A percentile compares a stretch with the other conserved stretches of the same genome.
Conservation (phyloP, 1,140 invertebrate species). For the Sesamia nonagrioides region DNA sequence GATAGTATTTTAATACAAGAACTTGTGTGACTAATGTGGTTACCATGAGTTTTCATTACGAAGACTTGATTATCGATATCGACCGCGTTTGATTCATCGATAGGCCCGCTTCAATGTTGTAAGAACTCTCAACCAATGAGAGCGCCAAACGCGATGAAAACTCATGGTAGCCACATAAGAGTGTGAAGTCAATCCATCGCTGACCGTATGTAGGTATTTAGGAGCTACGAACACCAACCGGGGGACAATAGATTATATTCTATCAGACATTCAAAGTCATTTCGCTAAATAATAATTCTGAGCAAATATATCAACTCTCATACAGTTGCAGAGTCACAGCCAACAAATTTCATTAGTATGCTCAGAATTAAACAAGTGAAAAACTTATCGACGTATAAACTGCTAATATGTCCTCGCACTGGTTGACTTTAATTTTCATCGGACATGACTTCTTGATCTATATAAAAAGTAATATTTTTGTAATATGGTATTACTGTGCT, state of each 20-base stretch:
- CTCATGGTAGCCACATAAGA: too few species aligned
- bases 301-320: not conserved
- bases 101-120: too few species aligned
- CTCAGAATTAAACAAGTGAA: not conserved
- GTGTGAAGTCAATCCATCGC: too few species aligned
- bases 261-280: not conserved
- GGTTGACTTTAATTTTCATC: not conserved
- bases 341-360: not conserved
- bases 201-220: too few species aligned
- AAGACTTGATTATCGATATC: too few species aligned
- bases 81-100: too few species aligned
- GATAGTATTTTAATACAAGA: constrained; percentile 9
- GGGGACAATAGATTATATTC: not conserved
- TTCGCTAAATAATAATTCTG: not conserved
- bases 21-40: not conserved
- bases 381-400: not conserved
- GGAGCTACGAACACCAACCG: not conserved
- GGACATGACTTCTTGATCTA: too few species aligned
- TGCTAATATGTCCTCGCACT: not conserved
- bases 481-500: too few species aligned
- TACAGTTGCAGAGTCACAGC: not conserved
- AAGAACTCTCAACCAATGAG: too few species aligned
- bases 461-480: too few species aligned
- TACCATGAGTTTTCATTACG: too few species aligned
- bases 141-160: too few species aligned